Evolutionary conservation across 2,888 invertebrate genomes (phyloP), one percentile per base, ranked within the genome.

Genomic region (Drosophila neonasuta): DNA sequence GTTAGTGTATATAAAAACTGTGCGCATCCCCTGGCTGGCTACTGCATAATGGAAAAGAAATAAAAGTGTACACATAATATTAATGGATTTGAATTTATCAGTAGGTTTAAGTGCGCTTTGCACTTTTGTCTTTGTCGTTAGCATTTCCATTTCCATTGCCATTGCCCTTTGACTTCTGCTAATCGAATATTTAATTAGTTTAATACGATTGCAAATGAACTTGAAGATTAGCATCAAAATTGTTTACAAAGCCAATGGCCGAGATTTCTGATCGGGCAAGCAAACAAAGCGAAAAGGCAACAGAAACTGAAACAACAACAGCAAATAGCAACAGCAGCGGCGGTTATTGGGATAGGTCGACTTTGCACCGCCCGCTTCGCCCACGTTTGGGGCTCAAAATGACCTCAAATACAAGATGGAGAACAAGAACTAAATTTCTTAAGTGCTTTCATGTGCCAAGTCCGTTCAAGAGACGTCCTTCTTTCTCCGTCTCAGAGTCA

Each of bases 111-210:
- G 67, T 71, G 63, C 54, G 51, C 54, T 60, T 54, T 52, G 49
- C 32, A 46, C 46, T 62, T 41, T 50, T 54, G 20, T 49, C 30
- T 15, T 50, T 57, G 32, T 24, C 10, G 15, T 29, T 45, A 11
- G 34, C 34, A 11, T 34, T 34, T 3, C 34, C 34, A n/a, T n/a
- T 36, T 11, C n/a, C n/a, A n/a, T 11, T 34, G 11, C 34, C 34
- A n/a, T 17, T 17, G 30, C 29, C n/a, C 34, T 52, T 20, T 17
- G 46, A 54, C 42, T 15, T 46, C 42, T 61, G 49, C 60, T 81
- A 78, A 78, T 86, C 76, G 86, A 81, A 86, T 81, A 86, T 85
- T 82, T 81, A 79, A 85, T 85, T 87, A 81, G 70, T 78, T 81
- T 70, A 71, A 77, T 75, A 68, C 71, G 49, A 51, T 61, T 54